These are phyloP conservation scores for Rhinophrynus dorsalis DNA, from an alignment of 2,797 vertebrate genomes.

Conservation along the genomic window DNA sequence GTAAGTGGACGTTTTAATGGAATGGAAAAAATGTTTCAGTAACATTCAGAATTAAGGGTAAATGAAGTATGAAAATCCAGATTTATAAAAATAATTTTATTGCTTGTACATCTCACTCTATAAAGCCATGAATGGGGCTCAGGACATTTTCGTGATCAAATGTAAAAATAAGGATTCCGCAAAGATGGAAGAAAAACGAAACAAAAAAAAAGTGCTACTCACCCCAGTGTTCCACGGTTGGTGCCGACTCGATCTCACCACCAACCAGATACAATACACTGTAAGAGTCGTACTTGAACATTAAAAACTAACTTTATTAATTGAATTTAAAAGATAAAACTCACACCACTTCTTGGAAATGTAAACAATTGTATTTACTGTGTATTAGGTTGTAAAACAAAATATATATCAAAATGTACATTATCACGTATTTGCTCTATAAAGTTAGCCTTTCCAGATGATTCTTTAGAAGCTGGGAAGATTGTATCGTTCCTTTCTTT, in stretches of 20 bases:
- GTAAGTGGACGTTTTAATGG: background rate
- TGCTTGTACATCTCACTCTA: background rate
- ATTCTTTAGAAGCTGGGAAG: background rate
- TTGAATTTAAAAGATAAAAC: no score
- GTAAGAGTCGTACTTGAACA: no score
- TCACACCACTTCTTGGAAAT: background rate
- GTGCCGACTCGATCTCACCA: no score
- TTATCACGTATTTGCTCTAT: constrained; percentile 9
- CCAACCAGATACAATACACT: no score
- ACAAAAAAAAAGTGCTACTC: no score
- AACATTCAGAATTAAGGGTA: background rate
- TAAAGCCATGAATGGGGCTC: no score
- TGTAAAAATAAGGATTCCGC: no score
- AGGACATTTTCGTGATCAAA: no score
- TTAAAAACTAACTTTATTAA: no score
- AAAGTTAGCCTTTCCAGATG: background rate
- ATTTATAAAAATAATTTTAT: background rate
- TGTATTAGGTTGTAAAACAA: background rate
- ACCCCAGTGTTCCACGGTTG: no score
- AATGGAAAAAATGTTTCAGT: background rate
- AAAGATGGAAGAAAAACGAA: no score
- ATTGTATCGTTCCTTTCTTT: background rate
- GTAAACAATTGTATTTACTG: background rate
- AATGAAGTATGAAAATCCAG: background rate
- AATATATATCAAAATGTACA: background rate